Base-by-base conservation (phyloP, 2,113 vertebrate species). In the Hyperoodon ampullatus region DNA sequence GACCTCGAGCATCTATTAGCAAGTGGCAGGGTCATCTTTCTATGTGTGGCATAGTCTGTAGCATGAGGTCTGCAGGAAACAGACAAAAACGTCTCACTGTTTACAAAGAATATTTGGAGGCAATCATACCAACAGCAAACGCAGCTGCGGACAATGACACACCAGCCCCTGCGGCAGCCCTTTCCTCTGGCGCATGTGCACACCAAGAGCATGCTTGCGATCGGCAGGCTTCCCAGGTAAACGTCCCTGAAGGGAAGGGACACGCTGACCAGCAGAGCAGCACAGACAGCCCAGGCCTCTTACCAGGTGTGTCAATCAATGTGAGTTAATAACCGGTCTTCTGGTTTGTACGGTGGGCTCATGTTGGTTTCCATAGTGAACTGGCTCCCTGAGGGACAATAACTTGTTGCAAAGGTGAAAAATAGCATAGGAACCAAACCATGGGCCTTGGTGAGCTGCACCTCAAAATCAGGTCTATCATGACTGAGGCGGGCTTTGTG, bases 11-110 rank as follows among this genome's bases (percentile, higher is more conserved):
- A 99, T 78, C 99, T 99, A 35, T 99, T 99, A 28, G 99, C 99
- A 92, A 99, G 98, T 70, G 99, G 99, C 90, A 99, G 98, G 4
- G 99, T 99, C 99, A 99, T 99, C 99, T 99, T 99, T 98, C 99
- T 99, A 98, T 99, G 99, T 68, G 99, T 99, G 97, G 99, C 99
- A 84, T 99, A 99, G 99, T 99, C 99, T 50, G 98, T 99, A 63
- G 99, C 99, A 97, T 99, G 99, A 60, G 99, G 99, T 98, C 99
- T 99, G 98, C 35, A 65, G 94, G 68, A 97, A 77, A 96, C 70
- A 55, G 50, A 75, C 90, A 80, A 74, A 84, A 75, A 70, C 0
- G 30, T 24, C 71, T 93, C 60, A 18, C 19, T 77, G 7, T 72
- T 87, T 9, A 42, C 33, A 21, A 11, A 58, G 68, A 94, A 13